These are phyloP conservation scores for Cryptomyrus ogoouensis DNA, from an alignment of 2,113 vertebrate species.

Conservation along the genomic window DNA sequence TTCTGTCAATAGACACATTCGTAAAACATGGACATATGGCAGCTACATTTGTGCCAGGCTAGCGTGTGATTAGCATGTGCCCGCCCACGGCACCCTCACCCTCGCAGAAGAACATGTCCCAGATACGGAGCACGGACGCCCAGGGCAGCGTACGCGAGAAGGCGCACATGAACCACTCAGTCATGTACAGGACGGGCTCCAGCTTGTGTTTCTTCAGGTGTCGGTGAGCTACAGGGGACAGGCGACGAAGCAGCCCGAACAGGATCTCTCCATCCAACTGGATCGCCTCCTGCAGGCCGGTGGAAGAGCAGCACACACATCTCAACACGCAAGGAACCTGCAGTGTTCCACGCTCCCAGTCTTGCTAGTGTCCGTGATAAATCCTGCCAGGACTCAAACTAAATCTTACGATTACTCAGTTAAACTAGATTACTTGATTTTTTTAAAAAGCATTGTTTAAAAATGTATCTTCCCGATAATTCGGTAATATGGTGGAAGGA, in stretches of 20 bases:
- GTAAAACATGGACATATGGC: not conserved
- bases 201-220: slow-evolving; percentile 92
- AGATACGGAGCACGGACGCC: slow-evolving; percentile 87
- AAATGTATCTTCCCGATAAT: not conserved
- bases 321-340: not conserved
- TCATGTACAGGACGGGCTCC: slow-evolving; percentile 96
- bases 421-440: not conserved
- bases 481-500: not conserved
- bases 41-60: not conserved
- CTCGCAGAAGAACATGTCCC: slow-evolving; percentile 99
- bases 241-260: slow-evolving; percentile 76
- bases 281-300: slow-evolving; percentile 77
- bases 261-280: slow-evolving; percentile 95
- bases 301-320: not conserved
- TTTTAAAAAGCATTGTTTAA: not conserved
- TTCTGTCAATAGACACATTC: not conserved
- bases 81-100: slow-evolving; percentile 54
- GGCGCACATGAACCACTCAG: slow-evolving; percentile 98
- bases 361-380: not conserved
- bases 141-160: slow-evolving; percentile 93
- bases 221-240: slow-evolving; percentile 73
- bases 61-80: slow-evolving; percentile 2
- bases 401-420: not conserved
- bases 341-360: not conserved
- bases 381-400: not conserved